These are phyloP conservation scores for Acropora yongei DNA, from an alignment of 64 coral and sea anemone species.

Conservation along the genomic window DNA sequence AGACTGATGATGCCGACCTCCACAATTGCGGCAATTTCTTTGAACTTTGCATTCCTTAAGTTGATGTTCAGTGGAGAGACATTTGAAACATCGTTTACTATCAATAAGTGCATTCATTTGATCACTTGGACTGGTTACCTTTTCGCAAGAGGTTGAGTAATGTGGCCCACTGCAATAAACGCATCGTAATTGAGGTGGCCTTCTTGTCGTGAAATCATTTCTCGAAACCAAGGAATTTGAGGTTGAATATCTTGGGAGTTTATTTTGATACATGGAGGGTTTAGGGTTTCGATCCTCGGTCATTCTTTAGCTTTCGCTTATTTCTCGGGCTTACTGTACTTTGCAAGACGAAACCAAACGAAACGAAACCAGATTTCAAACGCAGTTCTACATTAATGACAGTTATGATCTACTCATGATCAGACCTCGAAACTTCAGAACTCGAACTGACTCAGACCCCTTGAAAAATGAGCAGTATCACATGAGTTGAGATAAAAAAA, in stretches of 20 bases:
- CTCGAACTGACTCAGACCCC: too few relatives aligned
- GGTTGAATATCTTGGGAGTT: neutral
- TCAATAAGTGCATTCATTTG: slow-evolving; percentile 11
- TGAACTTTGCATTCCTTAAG: slow-evolving; percentile 29
- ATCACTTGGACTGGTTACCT: slow-evolving; percentile 27
- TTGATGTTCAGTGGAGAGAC: slow-evolving; percentile 48
- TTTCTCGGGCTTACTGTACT: too few relatives aligned
- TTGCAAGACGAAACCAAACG: too few relatives aligned
- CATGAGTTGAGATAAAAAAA: too few relatives aligned
- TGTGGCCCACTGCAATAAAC: neutral
- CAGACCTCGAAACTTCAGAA: too few relatives aligned
- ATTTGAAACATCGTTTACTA: slow-evolving; percentile 41
- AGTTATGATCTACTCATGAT: too few relatives aligned
- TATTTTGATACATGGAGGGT: neutral
- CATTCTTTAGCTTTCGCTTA: neutral
- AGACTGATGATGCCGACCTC: slow-evolving; percentile 69
- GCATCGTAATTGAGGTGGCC: neutral
- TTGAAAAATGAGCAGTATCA: too few relatives aligned
- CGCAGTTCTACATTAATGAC: too few relatives aligned
- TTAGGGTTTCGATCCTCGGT: neutral
- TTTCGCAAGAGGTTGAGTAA: slow-evolving; percentile 55
- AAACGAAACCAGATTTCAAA: too few relatives aligned
- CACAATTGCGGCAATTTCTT: slow-evolving; percentile 65
- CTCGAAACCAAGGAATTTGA: neutral
- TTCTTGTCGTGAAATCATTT: neutral